Evolutionary conservation across 2,113 vertebrate genomes (phyloP).

Genomic region (Gymnobelideus leadbeateri): DNA sequence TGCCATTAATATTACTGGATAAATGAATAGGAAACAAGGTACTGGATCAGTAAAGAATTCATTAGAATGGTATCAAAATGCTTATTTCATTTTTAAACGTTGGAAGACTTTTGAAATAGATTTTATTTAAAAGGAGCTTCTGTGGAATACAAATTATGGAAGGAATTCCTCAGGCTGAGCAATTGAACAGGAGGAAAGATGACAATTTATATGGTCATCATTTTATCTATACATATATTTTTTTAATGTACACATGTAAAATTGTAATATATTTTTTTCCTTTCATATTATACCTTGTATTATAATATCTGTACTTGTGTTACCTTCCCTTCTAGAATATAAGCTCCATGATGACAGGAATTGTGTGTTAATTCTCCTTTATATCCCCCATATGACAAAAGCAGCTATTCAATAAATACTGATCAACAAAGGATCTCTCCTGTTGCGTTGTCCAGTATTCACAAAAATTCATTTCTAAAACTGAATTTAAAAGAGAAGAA

Average conservation of each 20-base stretch:
- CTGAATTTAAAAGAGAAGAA: neutral
- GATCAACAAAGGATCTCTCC: neutral
- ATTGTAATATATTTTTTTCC: slow-evolving; percentile 2
- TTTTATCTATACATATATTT: neutral
- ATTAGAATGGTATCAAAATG: neutral
- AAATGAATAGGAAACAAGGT: slow-evolving; percentile 10
- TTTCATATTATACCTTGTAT: neutral
- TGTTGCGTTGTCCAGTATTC: neutral
- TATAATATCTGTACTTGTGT: neutral
- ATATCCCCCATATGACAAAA: neutral
- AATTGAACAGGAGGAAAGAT: neutral
- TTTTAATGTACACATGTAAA: neutral
- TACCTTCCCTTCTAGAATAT: neutral
- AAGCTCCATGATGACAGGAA: neutral
- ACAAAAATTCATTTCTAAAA: neutral
- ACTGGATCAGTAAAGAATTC: neutral
- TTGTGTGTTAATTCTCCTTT: neutral
- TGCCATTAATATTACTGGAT: slow-evolving; percentile 1
- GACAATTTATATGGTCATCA: neutral
- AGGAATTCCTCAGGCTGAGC: neutral
- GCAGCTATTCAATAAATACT: neutral
- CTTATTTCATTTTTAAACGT: neutral
- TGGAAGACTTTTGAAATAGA: slow-evolving; percentile 23
- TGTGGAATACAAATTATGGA: slow-evolving; percentile 62
- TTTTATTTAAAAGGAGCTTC: slow-evolving; percentile 70